Evolutionary conservation across 2,113 vertebrate species (phyloP).

Genomic region (Fulica atra): DNA sequence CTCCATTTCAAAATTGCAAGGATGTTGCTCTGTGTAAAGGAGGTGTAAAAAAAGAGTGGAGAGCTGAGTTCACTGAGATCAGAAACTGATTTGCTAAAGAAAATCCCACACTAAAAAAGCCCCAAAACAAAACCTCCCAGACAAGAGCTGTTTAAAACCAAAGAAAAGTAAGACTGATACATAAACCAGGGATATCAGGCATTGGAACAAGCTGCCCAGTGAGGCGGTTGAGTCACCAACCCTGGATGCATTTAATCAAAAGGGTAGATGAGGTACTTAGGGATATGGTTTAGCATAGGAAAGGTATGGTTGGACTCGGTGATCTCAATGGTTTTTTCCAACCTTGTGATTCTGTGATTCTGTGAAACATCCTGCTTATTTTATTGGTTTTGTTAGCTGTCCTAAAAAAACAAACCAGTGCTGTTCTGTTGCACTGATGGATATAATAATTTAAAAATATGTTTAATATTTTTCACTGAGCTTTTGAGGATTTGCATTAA

Average conservation of each 20-base stretch:
- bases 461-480: not conserved
- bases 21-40: not conserved
- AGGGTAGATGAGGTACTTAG: no score
- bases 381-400: not conserved
- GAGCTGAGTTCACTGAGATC: not conserved
- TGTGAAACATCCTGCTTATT: not conserved
- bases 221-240: no score
- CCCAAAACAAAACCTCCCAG: not conserved
- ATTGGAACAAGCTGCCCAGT: no score
- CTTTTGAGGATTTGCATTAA: not conserved
- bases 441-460: not conserved
- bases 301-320: no score
- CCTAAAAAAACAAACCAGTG: not conserved
- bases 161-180: not conserved
- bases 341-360: no score
- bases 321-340: no score
- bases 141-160: not conserved
- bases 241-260: no score
- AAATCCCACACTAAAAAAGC: no score
- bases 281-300: no score
- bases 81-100: not conserved
- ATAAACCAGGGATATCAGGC: no score
- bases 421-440: not conserved
- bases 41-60: not conserved
- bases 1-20: not conserved